Evolutionary conservation across 2,797 vertebrate species (phyloP).

Genomic region (Galaxias olidus): DNA sequence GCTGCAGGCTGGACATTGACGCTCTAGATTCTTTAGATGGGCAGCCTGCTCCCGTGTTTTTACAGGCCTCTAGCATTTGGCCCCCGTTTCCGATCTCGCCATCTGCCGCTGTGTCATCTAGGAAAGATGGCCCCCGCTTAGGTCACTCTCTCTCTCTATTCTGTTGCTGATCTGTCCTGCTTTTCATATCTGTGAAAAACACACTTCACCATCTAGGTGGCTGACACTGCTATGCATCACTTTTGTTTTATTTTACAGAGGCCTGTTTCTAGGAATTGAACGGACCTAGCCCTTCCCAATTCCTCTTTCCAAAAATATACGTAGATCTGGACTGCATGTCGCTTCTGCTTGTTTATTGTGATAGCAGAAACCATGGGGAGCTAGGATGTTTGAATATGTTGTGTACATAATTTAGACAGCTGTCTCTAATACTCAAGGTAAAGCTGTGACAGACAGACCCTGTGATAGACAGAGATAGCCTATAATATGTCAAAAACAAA

Average conservation of each 20-base stretch:
- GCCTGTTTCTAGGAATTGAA: slow-evolving; percentile 18
- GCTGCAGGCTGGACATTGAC: slow-evolving; percentile 14
- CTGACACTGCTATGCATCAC: slow-evolving; percentile 9
- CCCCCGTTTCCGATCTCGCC: slow-evolving; percentile 39
- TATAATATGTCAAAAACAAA: no score
- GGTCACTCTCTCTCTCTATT: slow-evolving; percentile 24
- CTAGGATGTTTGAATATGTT: slow-evolving; percentile 49
- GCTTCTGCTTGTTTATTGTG: slow-evolving; percentile 35
- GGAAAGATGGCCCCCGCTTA: slow-evolving; percentile 9
- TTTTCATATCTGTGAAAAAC: slow-evolving; percentile 12
- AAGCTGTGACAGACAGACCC: slow-evolving; percentile 11
- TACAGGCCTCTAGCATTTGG: slow-evolving; percentile 36
- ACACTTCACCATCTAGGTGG: slow-evolving; percentile 14
- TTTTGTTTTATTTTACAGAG: slow-evolving; percentile 17
- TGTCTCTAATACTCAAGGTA: slow-evolving; percentile 48
- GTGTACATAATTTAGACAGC: slow-evolving; percentile 62
- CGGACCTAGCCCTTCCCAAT: slow-evolving; percentile 27
- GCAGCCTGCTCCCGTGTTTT: slow-evolving; percentile 26
- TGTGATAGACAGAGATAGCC: neutral
- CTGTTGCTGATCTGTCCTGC: slow-evolving; percentile 5
- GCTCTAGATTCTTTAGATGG: slow-evolving; percentile 13
- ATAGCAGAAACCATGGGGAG: slow-evolving; percentile 38
- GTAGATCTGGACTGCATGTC: slow-evolving; percentile 39
- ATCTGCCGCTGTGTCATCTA: slow-evolving; percentile 45
- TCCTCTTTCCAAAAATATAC: slow-evolving; percentile 39